These are phyloP conservation scores for Chrysemys picta DNA, from an alignment of 2,113 vertebrate genomes.

Conservation along the genomic window DNA sequence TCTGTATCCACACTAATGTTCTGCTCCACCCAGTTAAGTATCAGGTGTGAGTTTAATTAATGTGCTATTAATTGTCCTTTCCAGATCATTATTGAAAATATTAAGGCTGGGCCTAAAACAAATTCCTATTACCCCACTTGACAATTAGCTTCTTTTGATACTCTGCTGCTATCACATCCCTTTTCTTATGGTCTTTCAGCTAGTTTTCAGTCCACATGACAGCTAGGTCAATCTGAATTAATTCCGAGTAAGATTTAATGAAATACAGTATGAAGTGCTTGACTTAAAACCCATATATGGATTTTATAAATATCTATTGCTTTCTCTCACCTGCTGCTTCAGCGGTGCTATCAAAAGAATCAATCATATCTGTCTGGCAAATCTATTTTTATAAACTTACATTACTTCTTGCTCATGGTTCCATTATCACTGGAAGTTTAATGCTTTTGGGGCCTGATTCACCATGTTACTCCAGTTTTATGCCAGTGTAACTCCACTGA, in stretches of 20 bases:
- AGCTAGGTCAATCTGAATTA: constrained; percentile 38
- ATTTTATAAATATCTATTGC: background rate
- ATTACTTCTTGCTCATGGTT: background rate
- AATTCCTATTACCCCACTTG: background rate
- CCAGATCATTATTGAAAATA: background rate
- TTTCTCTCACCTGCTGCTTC: constrained; percentile 1
- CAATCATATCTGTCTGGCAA: background rate
- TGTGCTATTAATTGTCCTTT: constrained; percentile 36
- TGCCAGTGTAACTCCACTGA: background rate
- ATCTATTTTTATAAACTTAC: background rate
- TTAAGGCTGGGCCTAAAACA: background rate
- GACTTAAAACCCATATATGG: constrained; percentile 32
- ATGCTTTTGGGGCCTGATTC: background rate
- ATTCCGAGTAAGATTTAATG: constrained; percentile 61
- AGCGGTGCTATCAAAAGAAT: background rate
- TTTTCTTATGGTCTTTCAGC: constrained; percentile 26
- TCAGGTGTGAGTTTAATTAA: constrained; percentile 29
- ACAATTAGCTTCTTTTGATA: constrained; percentile 35
- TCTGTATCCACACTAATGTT: background rate
- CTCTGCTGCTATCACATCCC: background rate
- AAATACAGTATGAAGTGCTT: constrained; percentile 16
- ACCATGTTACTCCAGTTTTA: background rate
- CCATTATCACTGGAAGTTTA: background rate
- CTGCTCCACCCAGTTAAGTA: background rate
- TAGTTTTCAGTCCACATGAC: constrained; percentile 22